Conservation (phyloP, 2,888 invertebrate genomes). For the Xestia c-nigrum region DNA sequence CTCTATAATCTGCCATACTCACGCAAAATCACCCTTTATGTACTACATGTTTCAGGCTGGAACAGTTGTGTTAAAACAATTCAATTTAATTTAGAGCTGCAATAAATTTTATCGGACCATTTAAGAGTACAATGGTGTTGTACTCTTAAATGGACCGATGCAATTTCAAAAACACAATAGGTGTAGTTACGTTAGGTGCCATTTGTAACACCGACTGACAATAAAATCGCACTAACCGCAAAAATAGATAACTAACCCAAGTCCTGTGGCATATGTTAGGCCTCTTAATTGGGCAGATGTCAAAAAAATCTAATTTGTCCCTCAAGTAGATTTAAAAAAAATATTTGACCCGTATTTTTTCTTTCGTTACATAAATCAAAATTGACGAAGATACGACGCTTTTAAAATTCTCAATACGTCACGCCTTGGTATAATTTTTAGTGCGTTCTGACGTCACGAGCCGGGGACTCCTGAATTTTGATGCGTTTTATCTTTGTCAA, state of each 20-base stretch:
- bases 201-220: background rate
- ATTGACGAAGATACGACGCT: no score
- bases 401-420: no score
- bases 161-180: background rate
- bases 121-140: background rate
- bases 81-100: slow-evolving; percentile 11
- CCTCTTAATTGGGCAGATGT: no score
- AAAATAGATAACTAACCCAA: background rate
- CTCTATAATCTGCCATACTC: background rate
- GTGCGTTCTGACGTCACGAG: no score
- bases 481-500: no score
- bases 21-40: background rate
- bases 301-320: no score
- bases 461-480: no score
- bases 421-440: no score
- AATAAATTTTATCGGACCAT: slow-evolving; percentile 4
- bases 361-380: no score
- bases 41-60: background rate
- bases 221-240: background rate
- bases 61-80: slow-evolving; percentile 9
- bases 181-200: background rate
- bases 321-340: no score
- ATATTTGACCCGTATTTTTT: no score
- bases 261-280: no score
- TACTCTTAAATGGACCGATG: background rate